These are phyloP conservation scores for Empidonax traillii DNA, from an alignment of 2,113 vertebrate genomes.

Conservation along the genomic window DNA sequence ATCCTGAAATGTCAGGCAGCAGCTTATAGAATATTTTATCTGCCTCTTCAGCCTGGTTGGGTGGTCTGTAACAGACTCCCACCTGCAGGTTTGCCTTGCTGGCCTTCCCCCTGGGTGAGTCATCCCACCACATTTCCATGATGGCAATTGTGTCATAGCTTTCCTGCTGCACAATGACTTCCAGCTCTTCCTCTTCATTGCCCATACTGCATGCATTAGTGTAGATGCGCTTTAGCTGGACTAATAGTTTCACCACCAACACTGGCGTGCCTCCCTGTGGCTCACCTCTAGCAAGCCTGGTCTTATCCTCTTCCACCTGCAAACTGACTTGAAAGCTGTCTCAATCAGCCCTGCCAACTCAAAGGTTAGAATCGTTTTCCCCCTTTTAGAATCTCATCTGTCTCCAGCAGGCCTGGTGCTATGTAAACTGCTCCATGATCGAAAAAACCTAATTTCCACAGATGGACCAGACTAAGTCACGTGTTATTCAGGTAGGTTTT, in stretches of 20 bases:
- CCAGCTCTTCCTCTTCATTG: too few relatives aligned
- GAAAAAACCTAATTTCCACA: not conserved
- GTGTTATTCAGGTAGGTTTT: not conserved
- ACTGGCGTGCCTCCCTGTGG: not conserved
- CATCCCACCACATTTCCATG: too few relatives aligned
- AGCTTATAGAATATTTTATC: not conserved
- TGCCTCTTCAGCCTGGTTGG: not conserved
- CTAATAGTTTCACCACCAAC: not conserved
- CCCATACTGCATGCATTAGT: accelerated
- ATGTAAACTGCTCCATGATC: accelerated
- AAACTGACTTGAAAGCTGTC: not conserved
- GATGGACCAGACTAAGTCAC: too few relatives aligned
- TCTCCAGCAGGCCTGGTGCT: accelerated
- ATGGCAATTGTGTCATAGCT: accelerated
- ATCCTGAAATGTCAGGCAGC: not conserved
- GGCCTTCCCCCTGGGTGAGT: not conserved
- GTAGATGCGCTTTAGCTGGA: not conserved
- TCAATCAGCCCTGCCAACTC: not conserved
- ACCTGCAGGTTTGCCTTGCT: not conserved
- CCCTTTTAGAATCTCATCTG: not conserved
- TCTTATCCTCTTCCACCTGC: not conserved
- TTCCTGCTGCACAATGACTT: not conserved
- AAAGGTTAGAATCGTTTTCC: not conserved
- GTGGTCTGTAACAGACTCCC: not conserved
- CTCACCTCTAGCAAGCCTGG: not conserved